These are phyloP conservation scores for Drosophila pseudoobscura DNA, from an alignment of 1,140 invertebrate genomes.

Conservation along the genomic window DNA sequence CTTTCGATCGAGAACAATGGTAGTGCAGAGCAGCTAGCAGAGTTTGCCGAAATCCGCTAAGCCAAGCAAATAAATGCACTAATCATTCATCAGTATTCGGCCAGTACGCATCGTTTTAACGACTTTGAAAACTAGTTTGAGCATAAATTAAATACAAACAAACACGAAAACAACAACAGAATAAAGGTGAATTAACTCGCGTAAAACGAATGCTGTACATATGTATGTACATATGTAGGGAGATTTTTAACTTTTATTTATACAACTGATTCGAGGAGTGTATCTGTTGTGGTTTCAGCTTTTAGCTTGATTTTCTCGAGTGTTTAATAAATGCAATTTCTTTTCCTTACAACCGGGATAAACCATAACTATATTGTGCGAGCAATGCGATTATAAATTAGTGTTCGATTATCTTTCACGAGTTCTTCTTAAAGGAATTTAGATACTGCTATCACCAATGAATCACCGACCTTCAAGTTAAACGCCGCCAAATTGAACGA, in stretches of 20 bases:
- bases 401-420: slow-evolving; percentile 22
- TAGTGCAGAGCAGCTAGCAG: slow-evolving; percentile 19
- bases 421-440: slow-evolving; percentile 26
- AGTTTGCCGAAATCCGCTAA: slow-evolving; percentile 10
- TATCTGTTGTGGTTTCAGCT: background rate
- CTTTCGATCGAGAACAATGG: slow-evolving; percentile 51
- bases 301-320: background rate
- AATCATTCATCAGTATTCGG: slow-evolving; percentile 32
- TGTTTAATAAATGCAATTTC: background rate
- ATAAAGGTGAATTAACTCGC: slow-evolving; percentile 61
- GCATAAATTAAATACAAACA: slow-evolving; percentile 13
- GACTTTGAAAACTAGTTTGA: slow-evolving; percentile 51
- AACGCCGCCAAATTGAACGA: slow-evolving; percentile 10
- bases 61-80: slow-evolving; percentile 39
- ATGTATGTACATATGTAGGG: background rate
- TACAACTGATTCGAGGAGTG: slow-evolving; percentile 8
- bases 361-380: background rate
- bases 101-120: slow-evolving; percentile 31
- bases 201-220: slow-evolving; percentile 17
- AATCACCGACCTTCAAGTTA: background rate
- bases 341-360: slow-evolving; percentile 1
- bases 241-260: slow-evolving; percentile 10
- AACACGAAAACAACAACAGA: slow-evolving; percentile 19
- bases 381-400: slow-evolving; percentile 4
- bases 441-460: slow-evolving; percentile 27